Conservation (phyloP, 1,140 invertebrate genomes). For the Oryctes rhinoceros region DNA sequence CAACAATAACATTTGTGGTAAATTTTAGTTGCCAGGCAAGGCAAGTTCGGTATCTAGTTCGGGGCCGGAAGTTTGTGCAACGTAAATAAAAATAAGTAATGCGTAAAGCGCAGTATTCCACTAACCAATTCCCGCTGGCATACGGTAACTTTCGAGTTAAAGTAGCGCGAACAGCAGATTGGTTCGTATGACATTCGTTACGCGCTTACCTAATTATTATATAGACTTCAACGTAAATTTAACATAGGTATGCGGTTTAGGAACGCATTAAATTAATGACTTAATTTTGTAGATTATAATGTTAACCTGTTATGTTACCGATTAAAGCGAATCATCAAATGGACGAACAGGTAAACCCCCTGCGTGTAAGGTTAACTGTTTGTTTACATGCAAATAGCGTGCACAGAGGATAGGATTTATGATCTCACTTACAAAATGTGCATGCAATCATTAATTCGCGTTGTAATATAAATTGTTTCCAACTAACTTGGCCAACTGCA, state of each 20-base stretch:
- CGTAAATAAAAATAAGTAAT: conserved; percentile 9
- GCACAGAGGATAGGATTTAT: conserved; percentile 5
- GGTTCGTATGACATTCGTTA: too few relatives aligned
- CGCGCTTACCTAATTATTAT: too few relatives aligned
- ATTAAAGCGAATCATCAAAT: conserved; percentile 1
- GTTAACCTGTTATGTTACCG: not conserved
- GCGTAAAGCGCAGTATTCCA: not conserved
- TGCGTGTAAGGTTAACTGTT: not conserved
- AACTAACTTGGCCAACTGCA: not conserved
- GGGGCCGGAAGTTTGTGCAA: not conserved
- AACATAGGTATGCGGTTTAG: not conserved
- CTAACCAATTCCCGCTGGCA: not conserved
- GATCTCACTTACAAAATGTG: conserved; percentile 7
- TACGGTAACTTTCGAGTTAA: too few relatives aligned
- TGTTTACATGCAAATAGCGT: conserved; percentile 29
- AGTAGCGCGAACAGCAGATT: too few relatives aligned
- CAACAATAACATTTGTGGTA: conserved; percentile 40
- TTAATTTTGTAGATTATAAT: not conserved
- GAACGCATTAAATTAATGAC: not conserved
- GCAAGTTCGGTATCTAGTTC: conserved; percentile 3
- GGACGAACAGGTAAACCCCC: not conserved
- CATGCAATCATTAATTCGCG: conserved; percentile 3
- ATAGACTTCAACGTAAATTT: not conserved
- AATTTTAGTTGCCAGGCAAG: not conserved
- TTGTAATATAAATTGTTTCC: not conserved